Evolutionary conservation across 1,140 invertebrate species (phyloP).

Genomic region (Pogonomyrmex barbatus): DNA sequence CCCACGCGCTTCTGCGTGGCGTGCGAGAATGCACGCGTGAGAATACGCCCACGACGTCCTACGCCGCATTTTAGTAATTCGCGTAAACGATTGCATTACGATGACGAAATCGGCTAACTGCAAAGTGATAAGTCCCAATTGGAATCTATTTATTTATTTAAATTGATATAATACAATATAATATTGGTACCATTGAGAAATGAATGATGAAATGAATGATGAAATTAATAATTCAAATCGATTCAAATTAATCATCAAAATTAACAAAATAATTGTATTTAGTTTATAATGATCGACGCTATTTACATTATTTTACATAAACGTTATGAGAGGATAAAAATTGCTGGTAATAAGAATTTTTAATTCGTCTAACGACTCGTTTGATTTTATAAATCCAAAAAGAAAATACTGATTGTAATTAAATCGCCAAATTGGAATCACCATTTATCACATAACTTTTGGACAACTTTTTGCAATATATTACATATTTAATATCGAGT

Average conservation of each 20-base stretch:
- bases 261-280: background rate
- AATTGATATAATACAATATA: too few species aligned
- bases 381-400: background rate
- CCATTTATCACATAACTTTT: background rate
- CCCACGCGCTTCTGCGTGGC: slow-evolving; percentile 32
- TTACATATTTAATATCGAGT: background rate
- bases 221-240: background rate
- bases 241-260: background rate
- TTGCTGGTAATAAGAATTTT: background rate
- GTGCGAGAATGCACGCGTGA: background rate
- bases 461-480: background rate
- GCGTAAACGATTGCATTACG: slow-evolving; percentile 5
- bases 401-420: background rate
- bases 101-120: background rate
- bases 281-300: background rate
- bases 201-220: too few species aligned
- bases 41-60: background rate
- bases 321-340: background rate
- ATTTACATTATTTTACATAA: slow-evolving; percentile 4
- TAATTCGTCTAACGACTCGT: background rate
- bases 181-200: too few species aligned
- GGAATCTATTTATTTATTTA: background rate
- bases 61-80: slow-evolving; percentile 11
- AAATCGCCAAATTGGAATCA: slow-evolving; percentile 1
- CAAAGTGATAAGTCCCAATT: background rate